Conservation (phyloP, 2,797 vertebrate genomes). For the Rhyacichthys aspro region DNA sequence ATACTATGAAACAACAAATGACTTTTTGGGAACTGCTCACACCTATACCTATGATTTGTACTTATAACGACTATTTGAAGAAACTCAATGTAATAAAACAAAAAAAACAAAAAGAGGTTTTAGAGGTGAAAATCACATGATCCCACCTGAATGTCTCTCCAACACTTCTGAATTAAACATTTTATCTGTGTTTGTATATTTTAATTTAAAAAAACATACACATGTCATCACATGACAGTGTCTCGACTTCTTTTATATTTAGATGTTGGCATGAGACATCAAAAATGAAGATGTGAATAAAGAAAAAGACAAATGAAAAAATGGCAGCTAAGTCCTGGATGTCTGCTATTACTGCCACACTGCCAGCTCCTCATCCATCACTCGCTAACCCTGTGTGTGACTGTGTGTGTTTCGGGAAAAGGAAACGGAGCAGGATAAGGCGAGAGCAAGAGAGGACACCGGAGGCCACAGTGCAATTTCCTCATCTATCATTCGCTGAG, state of each 20-base stretch:
- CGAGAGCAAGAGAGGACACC: slow-evolving; percentile 68
- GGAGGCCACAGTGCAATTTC: slow-evolving; percentile 72
- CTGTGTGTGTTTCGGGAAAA: slow-evolving; percentile 33
- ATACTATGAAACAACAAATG: too few species aligned
- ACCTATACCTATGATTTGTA: too few species aligned
- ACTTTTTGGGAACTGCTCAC: too few species aligned
- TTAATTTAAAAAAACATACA: too few species aligned
- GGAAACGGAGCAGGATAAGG: slow-evolving; percentile 58
- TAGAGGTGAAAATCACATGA: too few species aligned
- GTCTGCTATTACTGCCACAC: slow-evolving; percentile 73
- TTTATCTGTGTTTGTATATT: too few species aligned
- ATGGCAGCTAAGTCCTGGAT: slow-evolving; percentile 61
- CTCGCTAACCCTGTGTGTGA: slow-evolving; percentile 57
- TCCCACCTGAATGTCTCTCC: too few species aligned
- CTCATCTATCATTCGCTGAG: slow-evolving; percentile 67
- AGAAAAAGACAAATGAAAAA: slow-evolving; percentile 57
- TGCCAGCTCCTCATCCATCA: slow-evolving; percentile 76
- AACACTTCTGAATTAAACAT: too few species aligned
- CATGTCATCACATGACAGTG: too few species aligned
- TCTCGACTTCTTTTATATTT: slow-evolving; percentile 49
- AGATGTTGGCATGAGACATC: slow-evolving; percentile 41
- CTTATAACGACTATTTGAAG: too few species aligned
- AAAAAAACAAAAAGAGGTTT: too few species aligned
- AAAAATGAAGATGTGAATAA: slow-evolving; percentile 65
- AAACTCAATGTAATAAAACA: too few species aligned